These are phyloP conservation scores for Cyanocitta stelleri DNA, from an alignment of 2,113 vertebrate species.

Conservation along the genomic window DNA sequence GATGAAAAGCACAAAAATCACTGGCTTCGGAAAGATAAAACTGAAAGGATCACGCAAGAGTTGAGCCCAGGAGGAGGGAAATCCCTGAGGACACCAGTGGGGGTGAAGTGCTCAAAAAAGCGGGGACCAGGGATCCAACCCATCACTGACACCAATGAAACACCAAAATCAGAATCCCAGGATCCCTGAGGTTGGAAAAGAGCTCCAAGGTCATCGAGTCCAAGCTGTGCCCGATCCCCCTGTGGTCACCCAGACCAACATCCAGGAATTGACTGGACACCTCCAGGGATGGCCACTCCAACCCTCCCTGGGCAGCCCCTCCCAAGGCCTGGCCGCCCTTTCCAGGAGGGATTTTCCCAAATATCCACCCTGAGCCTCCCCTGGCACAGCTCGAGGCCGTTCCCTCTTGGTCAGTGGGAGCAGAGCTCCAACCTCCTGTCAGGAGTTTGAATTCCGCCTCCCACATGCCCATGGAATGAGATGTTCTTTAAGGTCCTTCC, in stretches of 20 bases:
- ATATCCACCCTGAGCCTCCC: not conserved
- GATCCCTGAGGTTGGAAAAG: not conserved
- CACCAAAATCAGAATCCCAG: not conserved
- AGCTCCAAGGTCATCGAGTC: not conserved
- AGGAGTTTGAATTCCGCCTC: not conserved
- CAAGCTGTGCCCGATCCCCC: too few species aligned
- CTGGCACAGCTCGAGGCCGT: not conserved
- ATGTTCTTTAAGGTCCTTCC: not conserved
- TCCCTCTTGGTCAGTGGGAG: too few species aligned
- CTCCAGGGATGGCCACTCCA: not conserved
- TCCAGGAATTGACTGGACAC: fast-evolving
- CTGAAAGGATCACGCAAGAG: not conserved
- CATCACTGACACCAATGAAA: not conserved
- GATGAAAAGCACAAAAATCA: not conserved
- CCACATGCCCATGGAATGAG: fast-evolving
- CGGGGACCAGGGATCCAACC: too few species aligned
- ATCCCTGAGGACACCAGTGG: not conserved
- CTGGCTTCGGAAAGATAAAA: not conserved
- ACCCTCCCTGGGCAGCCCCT: not conserved
- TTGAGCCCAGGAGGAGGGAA: not conserved
- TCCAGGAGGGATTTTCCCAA: not conserved
- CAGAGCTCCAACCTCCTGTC: too few species aligned
- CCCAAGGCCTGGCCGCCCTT: not conserved
- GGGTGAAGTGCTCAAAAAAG: not conserved
- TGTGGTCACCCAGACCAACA: fast-evolving